A percentile compares a stretch with the other conserved stretches of the same genome.
phyloP scores from a whole-genome alignment of 2,888 invertebrate genomes.

The Ochropleura leucogaster region DNA sequence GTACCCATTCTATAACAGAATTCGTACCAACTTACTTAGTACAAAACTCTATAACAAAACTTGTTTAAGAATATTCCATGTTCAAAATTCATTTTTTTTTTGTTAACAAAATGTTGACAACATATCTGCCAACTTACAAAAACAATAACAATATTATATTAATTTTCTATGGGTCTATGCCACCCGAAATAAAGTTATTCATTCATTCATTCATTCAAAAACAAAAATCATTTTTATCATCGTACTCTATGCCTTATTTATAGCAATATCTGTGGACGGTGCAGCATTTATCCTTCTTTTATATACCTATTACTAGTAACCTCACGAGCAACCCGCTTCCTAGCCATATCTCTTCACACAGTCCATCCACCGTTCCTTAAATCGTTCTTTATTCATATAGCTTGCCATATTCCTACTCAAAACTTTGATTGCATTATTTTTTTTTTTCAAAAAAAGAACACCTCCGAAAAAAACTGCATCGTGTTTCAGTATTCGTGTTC shows the following conservation, averaged over 20 bases:
- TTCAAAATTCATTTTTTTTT: neutral
- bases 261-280: neutral
- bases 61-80: neutral
- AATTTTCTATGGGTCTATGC: no score
- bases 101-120: neutral
- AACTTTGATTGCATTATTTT: neutral
- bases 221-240: neutral
- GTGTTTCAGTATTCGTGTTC: slow-evolving; percentile 25
- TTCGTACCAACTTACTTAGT: no score
- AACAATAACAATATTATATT: no score
- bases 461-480: slow-evolving; percentile 26
- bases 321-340: neutral
- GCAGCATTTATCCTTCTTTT: neutral
- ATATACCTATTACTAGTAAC: neutral
- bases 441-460: neutral
- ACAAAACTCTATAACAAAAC: no score
- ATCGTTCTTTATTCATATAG: neutral
- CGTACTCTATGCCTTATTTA: neutral
- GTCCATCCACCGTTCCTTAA: neutral
- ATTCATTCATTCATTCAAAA: no score
- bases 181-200: no score
- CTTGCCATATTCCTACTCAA: neutral
- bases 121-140: neutral
- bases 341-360: neutral
- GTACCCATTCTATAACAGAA: no score